Evolutionary conservation across 2,113 vertebrate genomes (phyloP), one percentile per base, ranked within the genome.

Genomic region (Petrocephalus microphthalmus): DNA sequence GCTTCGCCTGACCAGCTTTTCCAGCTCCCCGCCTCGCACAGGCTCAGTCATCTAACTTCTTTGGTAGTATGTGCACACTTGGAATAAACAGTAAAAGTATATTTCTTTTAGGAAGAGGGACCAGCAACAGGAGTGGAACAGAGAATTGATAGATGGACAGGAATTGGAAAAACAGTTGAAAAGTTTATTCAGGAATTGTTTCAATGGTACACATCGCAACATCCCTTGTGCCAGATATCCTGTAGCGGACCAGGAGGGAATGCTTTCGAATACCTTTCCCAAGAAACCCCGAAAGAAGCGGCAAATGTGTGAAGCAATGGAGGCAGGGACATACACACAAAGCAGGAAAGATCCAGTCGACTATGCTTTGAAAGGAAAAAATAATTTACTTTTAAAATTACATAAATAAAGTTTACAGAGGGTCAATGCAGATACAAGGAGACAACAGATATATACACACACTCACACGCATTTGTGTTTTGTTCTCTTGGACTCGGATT

Each of bases 381-480:
- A 85, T 90, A 90, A 90, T 88, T 90, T 90, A 90, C 88, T 88
- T 88, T 87, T 88, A 88, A 87, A 88, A 81, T 88, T 64, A 88
- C 71, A 90, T 90, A 90, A 90, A 90, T 90, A 90, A 88, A 67
- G 29, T 52, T 87, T 85, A 90, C 89, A 89, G 33, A 78, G 87
- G 37, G 87, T 88, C 47, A 78, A 42, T 78, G 33, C 71, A 49
- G 47, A 84, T 84, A 88, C 52, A 87, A 83, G 88, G 53, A 88
- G 22, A 88, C 71, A 87, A 86, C 42, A 84, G 22, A 88, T 85
- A 89, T 78, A 74, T 85, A 88, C 15, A 81, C 86, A 88, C 20
- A 51, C 49, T 29, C 81, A 81, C 57, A 90, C 67, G 33, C 84
- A 88, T 45, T 5, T 49, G 83, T 47, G 85, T 78, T 45, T 78